Percentiles rank a stretch among this genome's conserved stretches.
Conservation (phyloP, 2,888 invertebrate genomes). For the Caenorhabditis angaria region DNA sequence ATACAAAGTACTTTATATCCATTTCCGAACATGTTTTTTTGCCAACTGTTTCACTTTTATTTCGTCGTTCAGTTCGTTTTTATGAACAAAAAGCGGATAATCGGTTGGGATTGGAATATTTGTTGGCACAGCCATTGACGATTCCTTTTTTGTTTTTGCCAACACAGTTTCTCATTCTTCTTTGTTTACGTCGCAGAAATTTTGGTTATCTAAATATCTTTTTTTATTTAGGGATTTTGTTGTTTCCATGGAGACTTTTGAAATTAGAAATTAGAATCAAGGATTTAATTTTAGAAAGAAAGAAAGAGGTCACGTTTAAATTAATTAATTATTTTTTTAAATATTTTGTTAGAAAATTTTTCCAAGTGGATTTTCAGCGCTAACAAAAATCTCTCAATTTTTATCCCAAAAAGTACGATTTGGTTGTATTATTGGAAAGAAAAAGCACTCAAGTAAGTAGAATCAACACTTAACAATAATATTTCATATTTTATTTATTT, state of each 20-base stretch:
- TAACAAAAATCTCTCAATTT: too few relatives aligned
- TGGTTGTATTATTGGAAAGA: not conserved
- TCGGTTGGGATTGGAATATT: not conserved
- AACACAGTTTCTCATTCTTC: not conserved
- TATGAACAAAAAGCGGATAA: constrained; percentile 2
- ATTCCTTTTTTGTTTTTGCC: too few relatives aligned
- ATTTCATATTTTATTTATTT: not conserved
- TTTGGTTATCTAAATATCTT: not conserved
- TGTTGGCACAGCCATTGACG: not conserved
- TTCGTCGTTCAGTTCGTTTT: not conserved
- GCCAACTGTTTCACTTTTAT: not conserved
- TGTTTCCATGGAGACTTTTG: too few relatives aligned
- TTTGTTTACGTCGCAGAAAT: not conserved
- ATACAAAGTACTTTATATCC: too few relatives aligned
- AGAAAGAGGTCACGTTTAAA: too few relatives aligned
- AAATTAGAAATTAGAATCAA: too few relatives aligned
- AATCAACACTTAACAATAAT: not conserved
- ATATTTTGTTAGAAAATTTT: too few relatives aligned
- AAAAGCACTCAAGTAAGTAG: not conserved
- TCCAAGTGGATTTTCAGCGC: too few relatives aligned
- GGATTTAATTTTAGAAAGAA: too few relatives aligned
- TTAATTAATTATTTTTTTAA: too few relatives aligned
- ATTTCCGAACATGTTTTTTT: not conserved
- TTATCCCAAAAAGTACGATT: not conserved
- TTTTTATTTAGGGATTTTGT: too few relatives aligned